phyloP scores from a whole-genome alignment of 2,113 vertebrate genomes.

The Gymnarchus niloticus region DNA sequence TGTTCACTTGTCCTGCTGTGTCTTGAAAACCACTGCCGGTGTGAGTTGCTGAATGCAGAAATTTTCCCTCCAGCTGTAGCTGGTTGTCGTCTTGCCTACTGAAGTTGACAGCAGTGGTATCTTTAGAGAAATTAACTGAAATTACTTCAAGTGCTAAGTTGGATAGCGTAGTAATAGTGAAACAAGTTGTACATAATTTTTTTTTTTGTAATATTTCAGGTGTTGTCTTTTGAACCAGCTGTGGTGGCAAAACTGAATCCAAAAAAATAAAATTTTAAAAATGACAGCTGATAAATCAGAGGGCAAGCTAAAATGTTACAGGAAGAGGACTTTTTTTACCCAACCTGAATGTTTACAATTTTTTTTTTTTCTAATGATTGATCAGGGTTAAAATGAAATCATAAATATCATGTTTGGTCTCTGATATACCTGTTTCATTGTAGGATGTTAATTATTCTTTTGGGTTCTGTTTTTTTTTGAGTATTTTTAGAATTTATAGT shows the following conservation, averaged over 20 bases:
- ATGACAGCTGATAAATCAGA: not conserved
- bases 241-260: not conserved
- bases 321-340: not conserved
- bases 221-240: not conserved
- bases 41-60: constrained; percentile 9
- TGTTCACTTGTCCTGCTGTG: not conserved
- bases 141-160: not conserved
- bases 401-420: not conserved
- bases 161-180: no score
- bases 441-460: not conserved
- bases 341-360: not conserved
- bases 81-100: not conserved
- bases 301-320: not conserved
- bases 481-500: not conserved
- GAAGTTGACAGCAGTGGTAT: not conserved
- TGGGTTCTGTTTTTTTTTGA: not conserved
- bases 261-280: no score
- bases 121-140: not conserved
- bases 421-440: not conserved
- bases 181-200: no score
- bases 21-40: not conserved
- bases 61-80: constrained; percentile 10
- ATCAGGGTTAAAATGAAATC: not conserved
- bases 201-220: not conserved
- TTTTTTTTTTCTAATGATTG: not conserved